phyloP scores from a whole-genome alignment of 2,113 vertebrate species.

The Pelmatolapia mariae region DNA sequence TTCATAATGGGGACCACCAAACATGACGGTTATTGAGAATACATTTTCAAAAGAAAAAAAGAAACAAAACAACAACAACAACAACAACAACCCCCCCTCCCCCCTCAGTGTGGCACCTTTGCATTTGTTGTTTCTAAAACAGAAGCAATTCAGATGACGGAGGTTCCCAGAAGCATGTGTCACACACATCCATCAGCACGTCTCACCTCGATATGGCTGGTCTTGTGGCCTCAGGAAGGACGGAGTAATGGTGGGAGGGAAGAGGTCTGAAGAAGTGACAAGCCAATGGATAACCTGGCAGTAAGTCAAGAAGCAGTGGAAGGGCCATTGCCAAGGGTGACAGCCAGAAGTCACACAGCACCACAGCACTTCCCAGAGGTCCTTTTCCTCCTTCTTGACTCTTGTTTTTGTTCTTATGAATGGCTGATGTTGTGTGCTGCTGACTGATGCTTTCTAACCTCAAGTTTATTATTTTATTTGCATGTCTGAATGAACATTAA shows the following conservation, averaged over 20 bases:
- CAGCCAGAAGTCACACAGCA: constrained; percentile 41
- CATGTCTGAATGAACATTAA: not conserved
- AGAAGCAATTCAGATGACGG: not conserved
- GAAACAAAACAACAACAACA: not conserved
- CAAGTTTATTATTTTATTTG: not conserved
- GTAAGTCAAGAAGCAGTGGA: constrained; percentile 21
- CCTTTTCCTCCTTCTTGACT: not conserved
- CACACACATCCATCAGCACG: constrained; percentile 21
- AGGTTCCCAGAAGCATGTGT: constrained; percentile 19
- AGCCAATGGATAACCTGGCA: constrained; percentile 42
- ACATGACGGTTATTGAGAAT: not conserved
- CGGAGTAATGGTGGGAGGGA: not conserved
- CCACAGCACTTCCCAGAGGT: not conserved
- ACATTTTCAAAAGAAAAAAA: not conserved
- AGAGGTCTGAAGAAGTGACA: constrained; percentile 19
- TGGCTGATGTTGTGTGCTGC: not conserved
- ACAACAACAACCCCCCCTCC: too few relatives aligned
- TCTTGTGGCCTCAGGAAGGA: not conserved
- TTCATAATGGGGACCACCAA: not conserved
- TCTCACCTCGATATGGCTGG: constrained; percentile 6
- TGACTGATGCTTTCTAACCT: not conserved
- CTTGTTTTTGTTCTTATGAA: not conserved
- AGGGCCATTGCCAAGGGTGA: constrained; percentile 41
- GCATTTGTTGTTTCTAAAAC: not conserved
- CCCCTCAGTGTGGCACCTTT: not conserved